phyloP scores from a whole-genome alignment of 2,888 invertebrate species.

The Linnaemya tessellans region DNA sequence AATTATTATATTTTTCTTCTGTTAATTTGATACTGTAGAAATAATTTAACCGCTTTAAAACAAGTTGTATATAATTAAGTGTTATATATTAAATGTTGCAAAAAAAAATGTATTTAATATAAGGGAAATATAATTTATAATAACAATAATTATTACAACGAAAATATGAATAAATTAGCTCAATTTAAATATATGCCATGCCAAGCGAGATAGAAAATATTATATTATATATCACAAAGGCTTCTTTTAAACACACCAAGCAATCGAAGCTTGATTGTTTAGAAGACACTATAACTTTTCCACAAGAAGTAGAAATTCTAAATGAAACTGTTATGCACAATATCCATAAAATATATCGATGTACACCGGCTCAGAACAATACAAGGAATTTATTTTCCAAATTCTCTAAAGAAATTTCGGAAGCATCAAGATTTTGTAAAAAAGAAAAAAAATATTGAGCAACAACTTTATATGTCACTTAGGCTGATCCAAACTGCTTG shows the following conservation, averaged over 20 bases:
- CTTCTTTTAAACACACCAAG: not conserved
- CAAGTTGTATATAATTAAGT: constrained; percentile 26
- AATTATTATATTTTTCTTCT: not conserved
- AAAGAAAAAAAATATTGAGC: too few species aligned
- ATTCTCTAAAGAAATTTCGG: too few species aligned
- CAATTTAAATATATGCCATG: not conserved
- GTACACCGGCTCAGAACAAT: too few species aligned
- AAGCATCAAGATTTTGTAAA: too few species aligned
- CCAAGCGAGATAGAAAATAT: not conserved
- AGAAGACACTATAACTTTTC: too few species aligned
- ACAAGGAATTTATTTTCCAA: too few species aligned
- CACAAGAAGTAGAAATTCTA: too few species aligned
- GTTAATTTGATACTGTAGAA: not conserved
- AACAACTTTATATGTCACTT: too few species aligned
- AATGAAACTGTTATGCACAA: too few species aligned
- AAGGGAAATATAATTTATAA: not conserved
- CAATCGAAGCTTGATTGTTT: not conserved
- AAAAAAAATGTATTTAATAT: not conserved
- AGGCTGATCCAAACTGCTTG: too few species aligned
- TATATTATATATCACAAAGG: not conserved
- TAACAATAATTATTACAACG: constrained; percentile 32
- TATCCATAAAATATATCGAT: too few species aligned
- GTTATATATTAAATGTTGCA: constrained; percentile 3
- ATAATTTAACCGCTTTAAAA: not conserved
- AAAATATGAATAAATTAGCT: not conserved